Evolutionary conservation across 2,113 vertebrate species (phyloP), one percentile per base, ranked within the genome.

Genomic region (Dicrurus megarhynchus): DNA sequence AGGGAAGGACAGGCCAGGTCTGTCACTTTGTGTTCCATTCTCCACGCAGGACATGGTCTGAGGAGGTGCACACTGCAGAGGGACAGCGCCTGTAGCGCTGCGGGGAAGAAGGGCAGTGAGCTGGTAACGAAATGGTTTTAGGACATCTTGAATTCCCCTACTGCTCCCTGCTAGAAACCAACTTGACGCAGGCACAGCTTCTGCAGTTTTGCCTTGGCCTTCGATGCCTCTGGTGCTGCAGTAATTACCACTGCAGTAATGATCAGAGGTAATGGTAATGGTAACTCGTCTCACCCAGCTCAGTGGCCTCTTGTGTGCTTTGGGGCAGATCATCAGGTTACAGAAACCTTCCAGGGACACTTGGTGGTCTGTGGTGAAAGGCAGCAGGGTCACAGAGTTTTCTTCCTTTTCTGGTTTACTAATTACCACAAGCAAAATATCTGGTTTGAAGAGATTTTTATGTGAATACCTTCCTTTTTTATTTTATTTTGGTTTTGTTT

Each of bases 31-130:
- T 87, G 56, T 21, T 53, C 70, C 10, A 1, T 44, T 52, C 32
- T 32, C 33, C 10, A 2, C 11, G 32, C 33, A 41, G 32, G 13
- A 10, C 0, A 0, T 52, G 17, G 4, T 18, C 47, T 6, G 3
- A 61, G 63, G 24, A 50, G 50, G 18, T 33, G 39, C 70, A 27
- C 28, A 4, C 30, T 19, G 16, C 7, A 6, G 30, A 22, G 65
- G 44, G 26, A 53, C 11, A 15, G 37, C 4, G 9, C 32, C 59
- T 33, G 4, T 6, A 11, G 41, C 35, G 49, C 67, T 92, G n/a
- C 0, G 0, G 5, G 39, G 20, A 33, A 33, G 13, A 73, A 39
- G 12, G 26, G 50, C 15, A 49, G 10, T 27, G 56, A 67, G 22
- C 35, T 35, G 44, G 11, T 52, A 32, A 56, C 11, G 5, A 61